Evolutionary conservation across 1,140 invertebrate genomes (phyloP).

Genomic region (Tetranychus urticae): DNA sequence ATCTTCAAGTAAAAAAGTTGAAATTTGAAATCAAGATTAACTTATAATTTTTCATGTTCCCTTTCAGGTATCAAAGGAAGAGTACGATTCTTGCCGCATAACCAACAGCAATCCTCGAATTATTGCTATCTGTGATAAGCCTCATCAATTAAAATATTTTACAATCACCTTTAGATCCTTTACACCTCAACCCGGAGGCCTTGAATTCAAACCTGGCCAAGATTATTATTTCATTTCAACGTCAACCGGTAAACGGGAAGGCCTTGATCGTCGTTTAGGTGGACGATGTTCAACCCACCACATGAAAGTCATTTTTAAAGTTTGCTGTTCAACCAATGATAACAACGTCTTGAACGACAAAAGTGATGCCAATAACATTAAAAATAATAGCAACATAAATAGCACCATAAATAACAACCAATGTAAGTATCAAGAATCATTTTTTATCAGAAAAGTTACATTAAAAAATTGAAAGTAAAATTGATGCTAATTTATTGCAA

Average conservation of each 20-base stretch:
- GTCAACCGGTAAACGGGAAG: constrained; percentile 48
- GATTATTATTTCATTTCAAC: constrained; percentile 90
- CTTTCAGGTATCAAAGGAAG: constrained; percentile 55
- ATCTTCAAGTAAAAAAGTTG: no score
- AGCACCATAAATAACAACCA: no score
- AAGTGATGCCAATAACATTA: no score
- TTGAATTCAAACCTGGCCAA: constrained; percentile 77
- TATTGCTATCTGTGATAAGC: constrained; percentile 85
- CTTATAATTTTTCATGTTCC: neutral
- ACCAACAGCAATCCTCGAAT: constrained; percentile 67
- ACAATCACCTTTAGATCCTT: constrained; percentile 88
- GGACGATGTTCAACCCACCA: constrained; percentile 70
- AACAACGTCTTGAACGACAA: no score
- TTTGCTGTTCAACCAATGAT: constrained; percentile 35
- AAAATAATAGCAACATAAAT: no score
- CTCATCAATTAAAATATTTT: constrained; percentile 77
- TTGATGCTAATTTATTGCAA: no score
- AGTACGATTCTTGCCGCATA: constrained; percentile 83
- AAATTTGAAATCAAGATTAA: neutral
- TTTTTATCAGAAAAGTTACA: no score
- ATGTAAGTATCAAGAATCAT: no score
- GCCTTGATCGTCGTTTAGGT: constrained; percentile 64
- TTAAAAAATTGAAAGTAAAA: no score
- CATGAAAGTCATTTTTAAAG: constrained; percentile 89
- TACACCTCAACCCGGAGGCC: constrained; percentile 73